Evolutionary conservation across 2,888 invertebrate species (phyloP).

Genomic region (Leucoma salicis): DNA sequence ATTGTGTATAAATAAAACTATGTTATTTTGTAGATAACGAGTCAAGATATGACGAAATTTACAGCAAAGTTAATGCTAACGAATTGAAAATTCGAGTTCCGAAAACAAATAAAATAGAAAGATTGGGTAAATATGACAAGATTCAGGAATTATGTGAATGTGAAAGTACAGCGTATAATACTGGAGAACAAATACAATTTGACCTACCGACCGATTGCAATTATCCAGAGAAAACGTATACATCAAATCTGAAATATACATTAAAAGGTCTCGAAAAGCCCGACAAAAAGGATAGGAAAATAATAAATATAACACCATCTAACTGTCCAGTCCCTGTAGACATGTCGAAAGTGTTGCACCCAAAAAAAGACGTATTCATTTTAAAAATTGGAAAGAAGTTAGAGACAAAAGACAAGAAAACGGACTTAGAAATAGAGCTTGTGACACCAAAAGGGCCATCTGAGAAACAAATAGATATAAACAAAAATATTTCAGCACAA

Average conservation of each 20-base stretch:
- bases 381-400: conserved; percentile 74
- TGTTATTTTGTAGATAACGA: conserved; percentile 48
- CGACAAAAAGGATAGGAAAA: conserved; percentile 51
- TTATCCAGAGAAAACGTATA: conserved; percentile 48
- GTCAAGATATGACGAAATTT: conserved; percentile 68
- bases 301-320: conserved; percentile 66
- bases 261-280: conserved; percentile 50
- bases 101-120: conserved; percentile 62
- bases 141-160: conserved; percentile 70
- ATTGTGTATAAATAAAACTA: too few species aligned
- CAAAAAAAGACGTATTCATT: conserved; percentile 71
- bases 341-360: conserved; percentile 62
- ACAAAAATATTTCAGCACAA: conserved; percentile 48
- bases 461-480: conserved; percentile 37
- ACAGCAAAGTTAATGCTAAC: conserved; percentile 71
- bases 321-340: conserved; percentile 66
- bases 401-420: conserved; percentile 71
- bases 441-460: conserved; percentile 64
- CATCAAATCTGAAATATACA: conserved; percentile 65
- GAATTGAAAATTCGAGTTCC: conserved; percentile 74
- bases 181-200: conserved; percentile 72
- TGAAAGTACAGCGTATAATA: conserved; percentile 60
- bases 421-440: conserved; percentile 73
- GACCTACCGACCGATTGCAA: conserved; percentile 58
- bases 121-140: conserved; percentile 61